Evolutionary conservation across 1,140 invertebrate species (phyloP), one percentile per base, ranked within the genome.

Genomic region (Cherax destructor): DNA sequence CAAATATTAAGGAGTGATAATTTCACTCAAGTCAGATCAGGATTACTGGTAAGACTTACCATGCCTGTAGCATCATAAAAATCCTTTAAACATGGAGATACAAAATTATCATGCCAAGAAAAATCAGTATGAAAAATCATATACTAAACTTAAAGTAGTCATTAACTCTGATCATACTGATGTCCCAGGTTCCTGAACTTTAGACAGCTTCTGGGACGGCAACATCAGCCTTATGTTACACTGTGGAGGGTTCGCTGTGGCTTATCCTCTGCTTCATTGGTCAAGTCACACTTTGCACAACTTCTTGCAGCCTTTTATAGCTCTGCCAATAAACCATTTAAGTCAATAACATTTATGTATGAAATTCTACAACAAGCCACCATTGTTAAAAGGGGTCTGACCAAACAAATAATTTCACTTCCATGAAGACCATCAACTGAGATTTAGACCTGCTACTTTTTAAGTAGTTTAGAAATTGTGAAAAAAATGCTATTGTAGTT

Each of bases 191-290:
- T 61, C 87, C 80, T 81, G 87, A 79, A 81, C n/a, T 50, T 80
- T 65, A 72, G 79, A 88, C 87, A 88, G 87, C 87, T 85, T 65
- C 87, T 52, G 87, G 87, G 87, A 88, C 79, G 80, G 78, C 87
- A 78, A 88, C 87, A 88, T 88, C 78, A 88, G 87, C 87, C 79
- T 88, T 81, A 80, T 88, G 87, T 88, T 85, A 85, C 87, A 88
- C 78, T 88, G 87, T 88, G 87, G 87, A 88, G 87, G 87, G 87
- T 88, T 88, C 72, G 79, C 87, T 88, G 78, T 88, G 87, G 87
- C 87, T 88, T 81, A 74, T 81, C 87, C 87, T 81, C 69, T 69
- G 83, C 69, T 85, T 47, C 49, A 74, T 74, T 56, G 61, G 61
- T 74, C 74, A 72, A 72, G 65, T 88, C 77, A 88, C 79, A 88